Base-by-base conservation (phyloP, 2,888 invertebrate genomes). In the Apodemia duryi region DNA sequence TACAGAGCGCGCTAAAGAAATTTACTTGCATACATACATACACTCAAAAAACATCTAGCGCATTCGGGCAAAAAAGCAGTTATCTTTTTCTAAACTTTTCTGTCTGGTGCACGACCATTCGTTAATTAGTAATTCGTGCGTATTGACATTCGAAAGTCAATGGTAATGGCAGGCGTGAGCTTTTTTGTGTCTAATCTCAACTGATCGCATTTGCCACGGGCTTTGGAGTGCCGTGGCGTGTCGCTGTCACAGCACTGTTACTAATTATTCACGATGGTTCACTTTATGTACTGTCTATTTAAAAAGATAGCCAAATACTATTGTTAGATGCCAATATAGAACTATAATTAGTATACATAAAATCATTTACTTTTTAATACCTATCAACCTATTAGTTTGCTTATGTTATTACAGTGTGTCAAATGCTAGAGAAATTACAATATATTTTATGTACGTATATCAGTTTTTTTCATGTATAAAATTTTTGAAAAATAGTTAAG, bases 141-240 rank as follows among this genome's bases (percentile, higher is more conserved):
- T 88, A 88, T 86, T 86, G 88, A 86, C 88, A 84, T 86, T 85
- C 78, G 84, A 85, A 86, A 88, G 86, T 83, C 84, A 81, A 79
- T 75, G 81, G 77, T 88, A 89, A 89, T 91, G 88, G 88, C 84
- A 78, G 84, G 79, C 85, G 82, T 81, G 82, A 81, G 77, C 77
- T 88, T 88, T 88, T 90, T 91, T 89, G 79, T 78, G 81, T 84
- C 89, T 88, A 88, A 88, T 88, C 87, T 85, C 82, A 80, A 78
- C 72, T 74, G 32, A 57, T 49, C 46, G 86, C 85, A 86, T 86
- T 88, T 80, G 86, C 79, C 74, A 85, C 82, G 87, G 86, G 77
- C 83, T 74, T 43, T 70, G 73, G 70, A 77, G 78, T 76, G 78
- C 71, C 74, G 73, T 81, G 82, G 80, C 88, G 78, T 88, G 90